Evolutionary conservation across 1,140 invertebrate species (phyloP), one percentile per base, ranked within the genome.

Genomic region (Sarcophaga peregrina): DNA sequence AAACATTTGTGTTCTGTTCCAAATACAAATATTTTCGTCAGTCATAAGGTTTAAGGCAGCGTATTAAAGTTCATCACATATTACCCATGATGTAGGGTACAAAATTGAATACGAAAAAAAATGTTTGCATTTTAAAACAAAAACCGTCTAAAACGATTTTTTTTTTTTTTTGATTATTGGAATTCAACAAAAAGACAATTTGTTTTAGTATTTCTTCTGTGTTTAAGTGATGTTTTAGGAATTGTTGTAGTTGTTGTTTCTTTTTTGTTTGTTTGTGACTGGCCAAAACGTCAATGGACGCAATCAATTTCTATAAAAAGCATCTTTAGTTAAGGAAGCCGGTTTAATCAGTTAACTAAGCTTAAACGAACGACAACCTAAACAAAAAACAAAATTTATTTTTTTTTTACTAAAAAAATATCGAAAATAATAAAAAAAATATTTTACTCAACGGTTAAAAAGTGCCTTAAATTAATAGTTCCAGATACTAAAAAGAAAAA

Each of bases 271-370:
- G 54, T 58, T 76, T 47, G 47, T 76, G 74, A 17, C 74, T 76
- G 74, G 47, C 74, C 46, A 46, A 20, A 76, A 76, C 75, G 75
- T 78, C 75, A 78, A 80, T 80, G 83, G 52, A 81, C 58, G 25
- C 80, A 81, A 81, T 81, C 68, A 84, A 68, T 82, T 82, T 78
- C 83, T 89, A 89, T 89, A 89, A 89, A 89, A 89, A 89, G 88
- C 88, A 89, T 89, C 88, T 89, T 89, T 87, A 84, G 84, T 82
- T 84, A 84, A 82, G 84, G 85, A 85, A 87, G 86, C 86, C 89
- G 88, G 88, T 89, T 89, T 89, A 89, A 89, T 89, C 88, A 89
- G 85, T 85, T 81, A 84, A 84, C 84, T 87, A 87, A 88, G 88
- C 88, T 89, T 82, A 84, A 84, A 58, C 82, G 80, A 85, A 83